Conservation (phyloP, 2,797 vertebrate species). For the Zalophus californianus region DNA sequence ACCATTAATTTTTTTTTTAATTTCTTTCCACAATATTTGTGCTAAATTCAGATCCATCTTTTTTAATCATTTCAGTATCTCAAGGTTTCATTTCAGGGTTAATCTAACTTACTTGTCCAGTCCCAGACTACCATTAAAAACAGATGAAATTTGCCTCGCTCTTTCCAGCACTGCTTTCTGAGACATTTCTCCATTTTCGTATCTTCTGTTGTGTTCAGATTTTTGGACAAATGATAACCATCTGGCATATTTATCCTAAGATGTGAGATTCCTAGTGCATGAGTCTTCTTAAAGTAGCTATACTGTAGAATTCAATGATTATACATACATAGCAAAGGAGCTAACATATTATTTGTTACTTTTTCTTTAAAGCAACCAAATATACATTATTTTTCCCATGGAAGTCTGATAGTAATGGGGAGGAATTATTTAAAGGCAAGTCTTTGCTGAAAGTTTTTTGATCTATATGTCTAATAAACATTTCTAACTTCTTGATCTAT, state of each 20-base stretch:
- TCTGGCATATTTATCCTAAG: background rate
- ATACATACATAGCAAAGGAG: background rate
- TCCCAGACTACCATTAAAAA: background rate
- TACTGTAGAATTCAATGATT: background rate
- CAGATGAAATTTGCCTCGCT: background rate
- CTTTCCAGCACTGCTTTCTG: background rate
- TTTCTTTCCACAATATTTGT: background rate
- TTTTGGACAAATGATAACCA: background rate
- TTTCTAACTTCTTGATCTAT: conserved; percentile 7
- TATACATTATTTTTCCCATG: background rate
- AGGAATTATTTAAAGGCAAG: background rate
- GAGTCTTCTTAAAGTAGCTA: background rate
- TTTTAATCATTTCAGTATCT: conserved; percentile 20
- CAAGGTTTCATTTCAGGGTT: background rate
- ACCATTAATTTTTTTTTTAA: background rate
- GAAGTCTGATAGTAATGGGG: background rate
- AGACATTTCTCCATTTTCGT: background rate
- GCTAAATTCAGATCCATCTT: background rate
- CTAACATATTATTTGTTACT: background rate
- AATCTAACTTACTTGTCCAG: background rate
- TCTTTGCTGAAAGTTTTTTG: background rate
- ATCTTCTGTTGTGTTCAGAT: background rate
- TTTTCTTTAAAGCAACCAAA: background rate
- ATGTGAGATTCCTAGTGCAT: background rate
- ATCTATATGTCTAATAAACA: background rate